Evolutionary conservation across 2,113 vertebrate species (phyloP).

Genomic region (Narcine bancroftii): DNA sequence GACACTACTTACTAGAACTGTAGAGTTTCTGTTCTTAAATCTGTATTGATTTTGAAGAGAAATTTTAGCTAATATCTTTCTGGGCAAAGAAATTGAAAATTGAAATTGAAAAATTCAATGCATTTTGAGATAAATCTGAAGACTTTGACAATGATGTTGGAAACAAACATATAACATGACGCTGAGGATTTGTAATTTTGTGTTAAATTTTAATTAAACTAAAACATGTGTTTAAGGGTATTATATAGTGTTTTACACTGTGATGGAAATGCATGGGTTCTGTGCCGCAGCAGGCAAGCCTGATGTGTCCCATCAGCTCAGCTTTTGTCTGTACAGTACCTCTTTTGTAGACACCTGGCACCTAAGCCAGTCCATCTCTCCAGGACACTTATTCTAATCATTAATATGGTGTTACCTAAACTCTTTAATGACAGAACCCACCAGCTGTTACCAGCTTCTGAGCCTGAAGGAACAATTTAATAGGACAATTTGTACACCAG

Average conservation of each 20-base stretch:
- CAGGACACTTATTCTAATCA: background rate
- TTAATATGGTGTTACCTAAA: background rate
- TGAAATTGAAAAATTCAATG: background rate
- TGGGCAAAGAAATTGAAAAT: too few species aligned
- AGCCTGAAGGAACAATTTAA: constrained; percentile 14
- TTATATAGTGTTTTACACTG: too few species aligned
- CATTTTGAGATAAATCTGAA: background rate
- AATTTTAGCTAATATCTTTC: background rate
- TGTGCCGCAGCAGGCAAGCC: background rate
- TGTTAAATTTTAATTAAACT: too few species aligned
- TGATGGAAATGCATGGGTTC: too few species aligned
- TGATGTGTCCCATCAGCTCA: background rate
- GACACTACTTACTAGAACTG: background rate
- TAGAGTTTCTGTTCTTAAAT: background rate
- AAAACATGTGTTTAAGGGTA: too few species aligned
- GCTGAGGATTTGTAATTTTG: background rate
- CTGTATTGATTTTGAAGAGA: background rate
- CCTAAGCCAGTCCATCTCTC: background rate
- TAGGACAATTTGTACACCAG: background rate
- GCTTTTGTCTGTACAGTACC: background rate
- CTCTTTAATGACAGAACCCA: background rate
- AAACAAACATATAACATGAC: too few species aligned
- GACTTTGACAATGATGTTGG: too few species aligned
- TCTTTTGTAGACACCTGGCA: background rate
- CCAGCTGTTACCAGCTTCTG: constrained; percentile 12